Evolutionary conservation across 2,113 vertebrate genomes (phyloP).

Genomic region (Cochlearius cochlearius): DNA sequence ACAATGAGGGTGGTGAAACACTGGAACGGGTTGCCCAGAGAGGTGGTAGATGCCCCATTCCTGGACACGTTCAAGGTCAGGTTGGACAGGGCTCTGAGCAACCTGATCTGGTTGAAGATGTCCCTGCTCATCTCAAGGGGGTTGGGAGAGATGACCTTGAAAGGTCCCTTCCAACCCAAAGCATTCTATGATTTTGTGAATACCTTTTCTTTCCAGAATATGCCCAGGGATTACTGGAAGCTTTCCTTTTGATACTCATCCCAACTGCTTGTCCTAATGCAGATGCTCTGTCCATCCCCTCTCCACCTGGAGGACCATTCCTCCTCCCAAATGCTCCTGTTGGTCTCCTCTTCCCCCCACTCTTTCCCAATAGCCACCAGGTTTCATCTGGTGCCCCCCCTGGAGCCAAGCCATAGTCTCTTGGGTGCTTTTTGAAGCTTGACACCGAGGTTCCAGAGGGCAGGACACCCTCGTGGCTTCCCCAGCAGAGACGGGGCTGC

Average conservation of each 20-base stretch:
- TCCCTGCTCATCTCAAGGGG: neutral
- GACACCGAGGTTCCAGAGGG: neutral
- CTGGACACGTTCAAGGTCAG: neutral
- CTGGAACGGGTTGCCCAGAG: neutral
- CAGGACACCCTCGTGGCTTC: neutral
- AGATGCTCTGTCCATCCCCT: neutral
- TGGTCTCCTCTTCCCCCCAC: neutral
- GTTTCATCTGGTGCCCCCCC: neutral
- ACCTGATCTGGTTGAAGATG: neutral
- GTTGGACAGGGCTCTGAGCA: neutral
- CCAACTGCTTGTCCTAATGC: neutral
- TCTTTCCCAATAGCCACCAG: neutral
- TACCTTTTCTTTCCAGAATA: neutral
- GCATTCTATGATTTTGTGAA: neutral
- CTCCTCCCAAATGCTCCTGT: neutral
- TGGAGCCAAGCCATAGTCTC: neutral
- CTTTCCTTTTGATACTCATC: neutral
- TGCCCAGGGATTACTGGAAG: neutral
- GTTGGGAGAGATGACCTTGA: neutral
- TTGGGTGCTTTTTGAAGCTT: neutral
- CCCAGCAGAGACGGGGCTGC: neutral
- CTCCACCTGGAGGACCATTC: accelerated
- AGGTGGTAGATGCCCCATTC: neutral
- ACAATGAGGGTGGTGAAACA: neutral
- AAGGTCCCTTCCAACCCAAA: neutral